Base-by-base conservation (phyloP, 1,140 invertebrate species). In the Octopus sinensis region DNA sequence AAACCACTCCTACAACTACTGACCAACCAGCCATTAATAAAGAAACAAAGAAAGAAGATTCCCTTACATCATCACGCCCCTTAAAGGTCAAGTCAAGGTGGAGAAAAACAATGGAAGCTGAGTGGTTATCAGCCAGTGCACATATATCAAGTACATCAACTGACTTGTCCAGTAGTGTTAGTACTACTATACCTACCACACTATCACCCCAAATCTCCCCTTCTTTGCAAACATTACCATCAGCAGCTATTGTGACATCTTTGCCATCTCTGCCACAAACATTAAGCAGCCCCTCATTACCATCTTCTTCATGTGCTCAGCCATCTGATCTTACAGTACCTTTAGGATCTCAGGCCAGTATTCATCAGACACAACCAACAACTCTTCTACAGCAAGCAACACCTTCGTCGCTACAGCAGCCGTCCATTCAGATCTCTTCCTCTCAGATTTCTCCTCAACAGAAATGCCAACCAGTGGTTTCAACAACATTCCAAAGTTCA, bases 81-180 rank as follows among this genome's bases (percentile, higher is more conserved):
- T 94, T 95, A 6, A 96, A 96, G 92, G 95, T 96, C 0, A 96
- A 96, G 89, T 96, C 95, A 6, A 91, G 95, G 52, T 96, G 96
- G 95, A 90, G 95, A 78, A 90, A 95, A 82, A 95, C 94, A 2
- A 95, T 95, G 91, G 95, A 96, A 89, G 91, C 96, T 71, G 95
- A 96, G 86, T 82, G 76, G 76, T 43, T 77, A 17, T 52, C 76
- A 6, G 76, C 30, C 43, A 73, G 68, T 73, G 68, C 68, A 6
- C 17, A 23, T 17, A 13, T 73, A 73, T 5, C 68, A 84, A n/a
- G 79, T 83, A 51, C 81, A 83, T n/a, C 80, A 83, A 23, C 78
- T 76, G 6, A 79, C 76, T 43, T 81, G 78, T 53, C 76, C 82
- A 73, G 68, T 17, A 73, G 68, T 17, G 68, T 73, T 1, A 23